Percentiles rank a stretch among this genome's conserved stretches.
Conservation (phyloP, 2,797 vertebrate species). For the Artibeus jamaicensis region DNA sequence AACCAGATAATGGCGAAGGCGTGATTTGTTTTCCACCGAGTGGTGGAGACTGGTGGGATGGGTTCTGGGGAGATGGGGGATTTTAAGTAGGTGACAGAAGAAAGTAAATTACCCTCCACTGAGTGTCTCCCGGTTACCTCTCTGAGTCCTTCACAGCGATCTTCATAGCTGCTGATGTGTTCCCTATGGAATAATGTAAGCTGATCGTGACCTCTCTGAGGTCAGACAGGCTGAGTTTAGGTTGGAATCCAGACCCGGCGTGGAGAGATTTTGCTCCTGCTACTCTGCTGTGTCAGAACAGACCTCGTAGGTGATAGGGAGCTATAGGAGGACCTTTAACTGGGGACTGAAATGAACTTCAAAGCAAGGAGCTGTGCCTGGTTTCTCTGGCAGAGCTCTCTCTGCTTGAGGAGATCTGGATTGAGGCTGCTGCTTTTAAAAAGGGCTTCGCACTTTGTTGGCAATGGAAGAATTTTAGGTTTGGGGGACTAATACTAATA, state of each 20-base stretch:
- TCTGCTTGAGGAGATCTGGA: background rate
- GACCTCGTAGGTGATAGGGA: background rate
- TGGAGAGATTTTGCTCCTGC: background rate
- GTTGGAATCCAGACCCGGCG: background rate
- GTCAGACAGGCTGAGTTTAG: background rate
- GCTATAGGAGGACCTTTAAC: background rate
- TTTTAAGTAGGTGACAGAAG: background rate
- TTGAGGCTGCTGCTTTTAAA: background rate
- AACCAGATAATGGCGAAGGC: background rate
- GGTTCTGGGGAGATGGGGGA: background rate
- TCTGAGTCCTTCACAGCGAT: background rate
- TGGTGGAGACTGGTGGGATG: background rate
- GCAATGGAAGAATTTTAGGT: conserved; percentile 22
- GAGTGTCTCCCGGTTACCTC: background rate
- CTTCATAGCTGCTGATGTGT: background rate
- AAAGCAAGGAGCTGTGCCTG: background rate
- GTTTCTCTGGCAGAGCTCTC: background rate
- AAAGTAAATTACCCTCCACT: background rate
- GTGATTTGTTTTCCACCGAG: background rate
- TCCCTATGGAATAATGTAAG: background rate
- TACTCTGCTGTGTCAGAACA: background rate
- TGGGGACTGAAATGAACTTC: background rate
- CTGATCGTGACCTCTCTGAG: background rate
- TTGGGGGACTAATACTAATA: background rate
- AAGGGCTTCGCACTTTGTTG: background rate